Evolutionary conservation across 2,797 vertebrate species (phyloP), one percentile per base, ranked within the genome.

Genomic region (Crocodylus rhombifer): DNA sequence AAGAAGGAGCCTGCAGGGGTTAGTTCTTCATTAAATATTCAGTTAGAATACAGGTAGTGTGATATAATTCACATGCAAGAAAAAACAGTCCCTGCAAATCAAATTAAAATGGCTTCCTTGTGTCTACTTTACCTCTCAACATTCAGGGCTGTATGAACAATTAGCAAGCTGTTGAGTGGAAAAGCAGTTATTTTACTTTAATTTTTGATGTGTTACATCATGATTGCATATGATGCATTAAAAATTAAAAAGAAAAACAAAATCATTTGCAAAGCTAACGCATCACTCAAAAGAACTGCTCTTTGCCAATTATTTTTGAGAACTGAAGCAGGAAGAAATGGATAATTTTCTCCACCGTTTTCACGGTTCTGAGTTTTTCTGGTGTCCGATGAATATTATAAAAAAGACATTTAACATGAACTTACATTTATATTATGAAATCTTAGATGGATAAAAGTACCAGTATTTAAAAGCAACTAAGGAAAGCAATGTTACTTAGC

Each of bases 181-280:
- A 94, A 87, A 84, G 30, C 2, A 36, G 55, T 8, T 76, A 18
- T 60, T 89, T 86, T 67, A 20, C 71, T 82, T 86, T 55, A 81
- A 63, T 86, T 90, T 77, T 82, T 62, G 0, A 79, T 79, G 20
- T 21, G 25, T 71, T 25, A 14, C 11, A 67, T 77, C 42, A 10
- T 91, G 88, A 94, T 57, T 74, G 28, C 26, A 91, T 4, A 65
- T 1, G 0, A 82, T 14, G 61, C 7, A 3, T 77, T 69, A 88
- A 89, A 92, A 92, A 82, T 33, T 74, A 33, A 79, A 83, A 69
- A 73, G 42, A 82, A 86, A 77, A 88, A 62, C 14, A 63, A 77
- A 73, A 12, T 57, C 33, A 87, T 56, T 69, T 81, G 20, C 17
- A 92, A 87, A 77, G 30, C 60, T 62, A 71, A 64, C 6, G 61